A percentile compares a stretch with the other conserved stretches of the same genome.
These are phyloP conservation scores for Mesodorylaimus sp. DNA, from an alignment of 2,888 invertebrate genomes.

Conservation along the genomic window DNA sequence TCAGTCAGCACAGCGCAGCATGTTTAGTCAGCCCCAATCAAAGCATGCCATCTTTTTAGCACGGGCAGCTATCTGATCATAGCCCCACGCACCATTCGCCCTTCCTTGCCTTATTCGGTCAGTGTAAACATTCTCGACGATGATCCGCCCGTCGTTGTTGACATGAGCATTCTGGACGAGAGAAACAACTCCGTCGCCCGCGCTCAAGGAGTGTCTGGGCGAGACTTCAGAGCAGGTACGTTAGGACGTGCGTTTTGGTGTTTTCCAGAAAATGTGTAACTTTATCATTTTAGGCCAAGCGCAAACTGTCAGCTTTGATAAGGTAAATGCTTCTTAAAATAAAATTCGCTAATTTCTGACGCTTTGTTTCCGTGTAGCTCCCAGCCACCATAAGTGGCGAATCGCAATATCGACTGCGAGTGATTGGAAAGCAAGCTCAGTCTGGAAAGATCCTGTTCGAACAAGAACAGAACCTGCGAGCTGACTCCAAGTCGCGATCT, in stretches of 20 bases:
- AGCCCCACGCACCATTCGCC: conserved; percentile 28
- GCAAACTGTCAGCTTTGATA: not conserved
- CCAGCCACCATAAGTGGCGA: not conserved
- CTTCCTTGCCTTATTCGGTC: conserved; percentile 28
- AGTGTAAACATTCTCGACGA: conserved; percentile 29
- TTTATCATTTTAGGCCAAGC: not conserved
- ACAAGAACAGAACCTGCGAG: conserved; percentile 38
- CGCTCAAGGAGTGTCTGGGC: not conserved
- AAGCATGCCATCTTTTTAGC: conserved; percentile 14
- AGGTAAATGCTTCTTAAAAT: not conserved
- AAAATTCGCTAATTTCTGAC: not conserved
- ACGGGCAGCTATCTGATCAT: conserved; percentile 27
- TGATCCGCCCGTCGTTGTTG: not conserved
- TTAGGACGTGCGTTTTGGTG: no score
- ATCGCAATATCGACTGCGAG: not conserved
- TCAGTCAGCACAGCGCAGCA: no score
- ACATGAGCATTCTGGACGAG: not conserved
- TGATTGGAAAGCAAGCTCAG: not conserved
- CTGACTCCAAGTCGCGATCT: conserved; percentile 59
- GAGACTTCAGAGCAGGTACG: no score
- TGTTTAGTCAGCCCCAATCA: no score
- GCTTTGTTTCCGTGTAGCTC: not conserved
- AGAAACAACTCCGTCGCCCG: not conserved
- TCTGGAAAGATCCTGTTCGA: conserved; percentile 13
- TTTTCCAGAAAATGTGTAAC: no score